These are phyloP conservation scores for Melieria omissa DNA, from an alignment of 2,888 invertebrate species.

Conservation along the genomic window DNA sequence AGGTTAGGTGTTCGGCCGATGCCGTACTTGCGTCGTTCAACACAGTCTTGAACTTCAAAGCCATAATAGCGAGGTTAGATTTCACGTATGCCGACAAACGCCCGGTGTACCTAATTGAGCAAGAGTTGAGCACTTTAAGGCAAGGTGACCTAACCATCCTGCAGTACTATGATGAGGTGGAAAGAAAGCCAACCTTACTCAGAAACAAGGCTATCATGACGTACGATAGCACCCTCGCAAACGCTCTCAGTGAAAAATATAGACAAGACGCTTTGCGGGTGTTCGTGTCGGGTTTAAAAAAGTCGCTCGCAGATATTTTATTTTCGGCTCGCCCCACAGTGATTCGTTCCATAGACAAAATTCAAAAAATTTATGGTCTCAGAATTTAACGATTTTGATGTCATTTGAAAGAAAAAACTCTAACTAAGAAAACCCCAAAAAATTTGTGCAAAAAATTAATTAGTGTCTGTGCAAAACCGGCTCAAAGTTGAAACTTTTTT, in stretches of 20 bases:
- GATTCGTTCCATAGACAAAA: too few species aligned
- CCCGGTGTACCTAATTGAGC: slow-evolving; percentile 19
- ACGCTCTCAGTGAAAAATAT: slow-evolving; percentile 15
- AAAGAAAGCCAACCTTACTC: slow-evolving; percentile 13
- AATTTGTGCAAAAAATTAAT: too few species aligned
- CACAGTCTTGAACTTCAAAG: slow-evolving; percentile 20
- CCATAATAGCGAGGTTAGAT: slow-evolving; percentile 20
- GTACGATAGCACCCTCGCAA: slow-evolving; percentile 6
- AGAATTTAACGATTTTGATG: too few species aligned
- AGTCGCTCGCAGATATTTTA: too few species aligned
- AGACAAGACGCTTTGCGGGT: slow-evolving; percentile 21
- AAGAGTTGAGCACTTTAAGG: slow-evolving; percentile 15
- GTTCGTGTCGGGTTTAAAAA: slow-evolving; percentile 14
- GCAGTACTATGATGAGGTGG: slow-evolving; percentile 18
- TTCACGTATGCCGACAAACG: neutral
- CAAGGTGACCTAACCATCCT: neutral
- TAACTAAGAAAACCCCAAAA: too few species aligned
- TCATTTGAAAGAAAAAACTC: too few species aligned
- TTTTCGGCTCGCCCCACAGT: too few species aligned
- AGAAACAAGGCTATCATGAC: slow-evolving; percentile 10
- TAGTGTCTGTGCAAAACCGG: too few species aligned
- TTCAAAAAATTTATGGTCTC: too few species aligned
- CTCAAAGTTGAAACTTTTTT: too few species aligned
- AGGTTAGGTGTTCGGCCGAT: slow-evolving; percentile 23
- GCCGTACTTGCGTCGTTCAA: slow-evolving; percentile 11